These are phyloP conservation scores for Lingula anatina DNA, from an alignment of 2,888 invertebrate species.

Conservation along the genomic window DNA sequence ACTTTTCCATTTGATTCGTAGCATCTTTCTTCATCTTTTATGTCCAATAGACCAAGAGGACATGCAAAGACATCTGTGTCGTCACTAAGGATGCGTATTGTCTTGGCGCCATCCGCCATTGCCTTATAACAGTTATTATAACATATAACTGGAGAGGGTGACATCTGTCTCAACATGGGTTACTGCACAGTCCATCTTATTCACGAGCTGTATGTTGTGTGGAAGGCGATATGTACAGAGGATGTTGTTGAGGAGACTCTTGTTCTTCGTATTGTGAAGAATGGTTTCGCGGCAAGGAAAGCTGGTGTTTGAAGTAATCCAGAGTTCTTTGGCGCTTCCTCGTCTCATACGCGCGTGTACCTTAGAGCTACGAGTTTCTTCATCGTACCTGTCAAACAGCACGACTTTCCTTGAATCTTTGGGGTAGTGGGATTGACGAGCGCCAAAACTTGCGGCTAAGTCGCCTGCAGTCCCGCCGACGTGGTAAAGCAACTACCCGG, in stretches of 20 bases:
- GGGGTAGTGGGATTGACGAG: background rate
- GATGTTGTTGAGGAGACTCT: background rate
- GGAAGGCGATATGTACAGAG: background rate
- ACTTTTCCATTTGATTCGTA: background rate
- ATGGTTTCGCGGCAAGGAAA: background rate
- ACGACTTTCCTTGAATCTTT: background rate
- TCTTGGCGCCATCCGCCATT: background rate
- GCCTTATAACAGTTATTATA: too few relatives aligned
- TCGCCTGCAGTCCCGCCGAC: background rate
- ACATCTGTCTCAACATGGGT: background rate
- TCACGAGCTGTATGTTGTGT: background rate
- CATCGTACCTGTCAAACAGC: background rate
- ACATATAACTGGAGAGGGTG: too few relatives aligned
- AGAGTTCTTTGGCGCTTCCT: background rate
- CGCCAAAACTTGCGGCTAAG: background rate
- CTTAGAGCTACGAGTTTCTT: background rate
- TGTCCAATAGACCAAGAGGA: background rate
- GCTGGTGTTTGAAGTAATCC: background rate
- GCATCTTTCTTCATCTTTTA: too few relatives aligned
- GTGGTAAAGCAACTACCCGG: background rate
- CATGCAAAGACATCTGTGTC: background rate
- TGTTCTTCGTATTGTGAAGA: background rate
- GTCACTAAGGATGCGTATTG: background rate
- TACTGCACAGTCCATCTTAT: background rate
- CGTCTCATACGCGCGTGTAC: background rate